phyloP scores from a whole-genome alignment of 2,888 invertebrate genomes.

The Timema cristinae region DNA sequence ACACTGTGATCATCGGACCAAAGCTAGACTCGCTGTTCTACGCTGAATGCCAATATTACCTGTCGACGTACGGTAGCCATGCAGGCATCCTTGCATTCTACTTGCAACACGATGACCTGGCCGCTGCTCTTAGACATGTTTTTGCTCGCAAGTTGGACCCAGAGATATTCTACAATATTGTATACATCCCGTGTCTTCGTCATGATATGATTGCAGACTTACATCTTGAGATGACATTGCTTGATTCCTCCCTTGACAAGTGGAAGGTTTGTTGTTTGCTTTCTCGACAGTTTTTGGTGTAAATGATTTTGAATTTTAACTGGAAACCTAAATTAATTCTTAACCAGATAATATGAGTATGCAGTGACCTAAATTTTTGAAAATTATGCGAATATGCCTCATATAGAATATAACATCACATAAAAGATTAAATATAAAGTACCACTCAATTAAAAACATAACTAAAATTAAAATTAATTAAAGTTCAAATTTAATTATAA shows the following conservation, averaged over 20 bases:
- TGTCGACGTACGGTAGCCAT: constrained; percentile 74
- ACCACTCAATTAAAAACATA: too few species aligned
- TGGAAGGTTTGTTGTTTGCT: constrained; percentile 57
- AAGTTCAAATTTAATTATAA: too few species aligned
- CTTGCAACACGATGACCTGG: constrained; percentile 64
- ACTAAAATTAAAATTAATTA: too few species aligned
- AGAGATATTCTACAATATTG: constrained; percentile 67
- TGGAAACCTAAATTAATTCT: too few species aligned
- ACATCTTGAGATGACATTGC: constrained; percentile 59
- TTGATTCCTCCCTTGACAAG: constrained; percentile 60
- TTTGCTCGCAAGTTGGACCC: constrained; percentile 62
- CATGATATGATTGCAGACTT: constrained; percentile 59
- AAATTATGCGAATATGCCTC: too few species aligned
- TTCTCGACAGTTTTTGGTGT: neutral
- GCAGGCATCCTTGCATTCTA: constrained; percentile 70
- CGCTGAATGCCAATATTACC: constrained; percentile 78
- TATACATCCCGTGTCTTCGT: constrained; percentile 65
- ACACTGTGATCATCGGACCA: constrained; percentile 27
- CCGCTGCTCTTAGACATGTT: constrained; percentile 66
- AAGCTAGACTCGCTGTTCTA: constrained; percentile 56
- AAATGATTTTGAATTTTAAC: too few species aligned
- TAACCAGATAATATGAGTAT: too few species aligned
- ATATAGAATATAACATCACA: too few species aligned
- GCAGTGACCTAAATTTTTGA: too few species aligned
- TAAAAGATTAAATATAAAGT: too few species aligned